These are phyloP conservation scores for Gastrophryne carolinensis DNA, from an alignment of 2,797 vertebrate genomes.

Conservation along the genomic window DNA sequence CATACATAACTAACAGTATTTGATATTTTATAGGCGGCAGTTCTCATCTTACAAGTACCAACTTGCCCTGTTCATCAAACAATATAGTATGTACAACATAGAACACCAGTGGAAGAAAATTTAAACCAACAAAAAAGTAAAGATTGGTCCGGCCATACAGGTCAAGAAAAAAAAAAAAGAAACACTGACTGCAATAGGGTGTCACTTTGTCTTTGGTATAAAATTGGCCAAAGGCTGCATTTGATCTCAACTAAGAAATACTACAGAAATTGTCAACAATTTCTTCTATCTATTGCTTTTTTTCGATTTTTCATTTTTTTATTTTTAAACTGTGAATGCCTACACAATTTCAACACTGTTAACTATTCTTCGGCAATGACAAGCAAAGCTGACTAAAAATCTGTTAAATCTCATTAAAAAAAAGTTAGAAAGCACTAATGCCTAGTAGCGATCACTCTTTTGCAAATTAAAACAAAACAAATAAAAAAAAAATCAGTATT, in stretches of 20 bases:
- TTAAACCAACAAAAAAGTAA: slow-evolving; percentile 79
- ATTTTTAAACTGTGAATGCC: slow-evolving; percentile 87
- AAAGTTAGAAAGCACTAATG: slow-evolving; percentile 96
- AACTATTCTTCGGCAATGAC: slow-evolving; percentile 87
- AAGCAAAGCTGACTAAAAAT: slow-evolving; percentile 97
- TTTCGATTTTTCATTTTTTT: slow-evolving; percentile 77
- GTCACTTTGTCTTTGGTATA: slow-evolving; percentile 99
- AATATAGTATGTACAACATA: slow-evolving; percentile 61
- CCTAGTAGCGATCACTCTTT: slow-evolving; percentile 87
- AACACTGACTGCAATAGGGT: slow-evolving; percentile 84
- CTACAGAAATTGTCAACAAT: slow-evolving; percentile 99
- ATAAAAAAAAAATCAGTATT: slow-evolving; percentile 78
- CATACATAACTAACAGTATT: slow-evolving; percentile 54
- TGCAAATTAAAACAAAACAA: slow-evolving; percentile 73
- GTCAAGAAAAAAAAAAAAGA: slow-evolving; percentile 78
- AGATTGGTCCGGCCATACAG: slow-evolving; percentile 91
- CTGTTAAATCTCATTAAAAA: slow-evolving; percentile 97
- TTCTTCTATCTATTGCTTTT: slow-evolving; percentile 99
- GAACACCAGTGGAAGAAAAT: slow-evolving; percentile 82
- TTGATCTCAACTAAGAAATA: slow-evolving; percentile 97
- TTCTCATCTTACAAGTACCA: slow-evolving; percentile 46
- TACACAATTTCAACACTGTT: slow-evolving; percentile 83
- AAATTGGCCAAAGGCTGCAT: slow-evolving; percentile 97
- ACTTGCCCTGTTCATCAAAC: slow-evolving; percentile 61
- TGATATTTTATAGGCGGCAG: neutral